phyloP scores from a whole-genome alignment of 2,797 vertebrate species.

The Coccyzus lansbergi region DNA sequence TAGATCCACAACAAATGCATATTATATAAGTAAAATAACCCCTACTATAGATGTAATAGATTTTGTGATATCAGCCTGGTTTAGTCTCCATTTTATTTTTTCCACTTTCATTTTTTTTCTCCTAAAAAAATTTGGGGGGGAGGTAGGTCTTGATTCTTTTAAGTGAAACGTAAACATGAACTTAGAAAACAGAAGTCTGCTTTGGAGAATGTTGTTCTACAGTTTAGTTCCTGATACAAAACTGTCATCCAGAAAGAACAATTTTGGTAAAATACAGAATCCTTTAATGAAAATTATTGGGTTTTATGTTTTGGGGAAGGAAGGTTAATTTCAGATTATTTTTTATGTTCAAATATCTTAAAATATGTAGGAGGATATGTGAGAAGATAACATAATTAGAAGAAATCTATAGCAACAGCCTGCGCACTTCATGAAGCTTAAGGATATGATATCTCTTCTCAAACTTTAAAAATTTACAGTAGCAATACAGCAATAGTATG shows the following conservation, averaged over 20 bases:
- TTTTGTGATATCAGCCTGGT: background rate
- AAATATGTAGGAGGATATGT: background rate
- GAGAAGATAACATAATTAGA: constrained; percentile 12
- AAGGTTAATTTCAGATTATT: background rate
- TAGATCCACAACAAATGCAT: background rate
- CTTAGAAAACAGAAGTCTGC: background rate
- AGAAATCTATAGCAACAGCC: constrained; percentile 16
- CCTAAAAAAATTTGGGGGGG: too few relatives aligned
- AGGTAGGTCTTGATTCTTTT: background rate
- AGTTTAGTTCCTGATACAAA: background rate
- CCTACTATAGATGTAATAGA: background rate
- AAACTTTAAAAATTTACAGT: background rate
- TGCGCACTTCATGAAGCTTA: background rate
- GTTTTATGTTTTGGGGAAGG: background rate
- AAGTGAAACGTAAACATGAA: background rate
- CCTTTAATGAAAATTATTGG: background rate
- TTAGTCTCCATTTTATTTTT: background rate
- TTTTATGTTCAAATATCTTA: constrained; percentile 1
- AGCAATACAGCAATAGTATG: background rate
- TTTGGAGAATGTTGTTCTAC: background rate
- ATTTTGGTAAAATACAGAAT: background rate
- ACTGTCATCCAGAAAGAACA: background rate
- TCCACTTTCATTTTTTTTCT: background rate
- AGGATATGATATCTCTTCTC: background rate
- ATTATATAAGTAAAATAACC: background rate